phyloP scores from a whole-genome alignment of 2,888 invertebrate genomes.

The Adelognathus sp. region DNA sequence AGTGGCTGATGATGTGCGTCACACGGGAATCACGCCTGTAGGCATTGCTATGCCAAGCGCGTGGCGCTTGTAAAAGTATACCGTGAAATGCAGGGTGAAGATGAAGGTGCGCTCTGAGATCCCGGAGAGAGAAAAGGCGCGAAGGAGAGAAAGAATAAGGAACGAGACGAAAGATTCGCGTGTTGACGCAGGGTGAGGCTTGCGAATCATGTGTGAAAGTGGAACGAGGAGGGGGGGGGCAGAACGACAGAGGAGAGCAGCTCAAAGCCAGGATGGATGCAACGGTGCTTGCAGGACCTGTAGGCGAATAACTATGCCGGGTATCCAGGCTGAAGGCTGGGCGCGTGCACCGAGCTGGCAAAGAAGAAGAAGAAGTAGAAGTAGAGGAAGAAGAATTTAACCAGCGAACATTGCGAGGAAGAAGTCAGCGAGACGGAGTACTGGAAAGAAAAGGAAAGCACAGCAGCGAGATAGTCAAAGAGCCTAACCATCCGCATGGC shows the following conservation, averaged over 20 bases:
- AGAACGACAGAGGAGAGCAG: slow-evolving; percentile 4
- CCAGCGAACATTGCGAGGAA: slow-evolving; percentile 56
- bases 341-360: slow-evolving; percentile 63
- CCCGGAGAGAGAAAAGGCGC: background rate
- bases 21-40: slow-evolving; percentile 63
- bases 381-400: too few relatives aligned
- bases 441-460: slow-evolving; percentile 20
- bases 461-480: slow-evolving; percentile 7
- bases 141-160: slow-evolving; percentile 45
- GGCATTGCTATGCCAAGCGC: slow-evolving; percentile 4
- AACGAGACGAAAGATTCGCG: slow-evolving; percentile 49
- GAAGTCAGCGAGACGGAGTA: slow-evolving; percentile 9
- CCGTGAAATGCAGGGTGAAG: slow-evolving; percentile 30
- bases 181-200: background rate
- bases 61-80: slow-evolving; percentile 21
- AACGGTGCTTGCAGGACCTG: slow-evolving; percentile 65
- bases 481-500: slow-evolving; percentile 20
- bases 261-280: background rate
- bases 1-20: slow-evolving; percentile 77
- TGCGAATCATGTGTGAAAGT: background rate
- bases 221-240: background rate
- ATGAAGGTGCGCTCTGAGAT: slow-evolving; percentile 36
- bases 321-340: slow-evolving; percentile 79
- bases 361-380: too few relatives aligned
- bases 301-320: slow-evolving; percentile 78